Evolutionary conservation across 2,888 invertebrate genomes (phyloP), one percentile per base, ranked within the genome.

Genomic region (Drosophila helvetica): DNA sequence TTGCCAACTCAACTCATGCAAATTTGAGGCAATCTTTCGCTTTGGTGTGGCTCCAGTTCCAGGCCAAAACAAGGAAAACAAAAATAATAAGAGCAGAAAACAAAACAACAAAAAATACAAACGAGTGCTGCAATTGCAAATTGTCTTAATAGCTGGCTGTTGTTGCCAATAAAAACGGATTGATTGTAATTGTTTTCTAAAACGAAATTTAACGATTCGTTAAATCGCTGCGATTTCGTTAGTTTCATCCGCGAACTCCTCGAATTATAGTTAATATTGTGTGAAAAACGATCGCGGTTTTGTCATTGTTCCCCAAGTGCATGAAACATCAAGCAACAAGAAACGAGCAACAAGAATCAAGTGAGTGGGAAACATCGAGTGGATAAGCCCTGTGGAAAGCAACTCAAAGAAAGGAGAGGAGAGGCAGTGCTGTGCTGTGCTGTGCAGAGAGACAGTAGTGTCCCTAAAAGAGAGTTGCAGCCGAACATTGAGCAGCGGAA

Each of bases 201-300:
- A 72, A 51, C 66, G 38, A 75, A 75, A 72, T 59, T 62, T 65
- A 67, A 75, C 58, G 47, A 72, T n/a, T 61, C 62, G 75, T 60
- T 66, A 66, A 71, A 50, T 65, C 50, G 45, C 30, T 43, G 19
- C 15, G 15, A 38, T 38, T 38, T 38, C 33, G 33, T 15, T 38
- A 38, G 30, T 30, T 30, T 30, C 30, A 10, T 10, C 30, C 10
- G 30, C 10, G 30, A 1, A 30, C 30, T 30, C 30, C 10, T 10
- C 30, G 6, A 27, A 27, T 7, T 22, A 5, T 1, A 9, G 38
- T 38, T 38, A 38, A 38, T 38, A 38, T 38, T 38, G 38, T 38
- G 38, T 38, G 38, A 15, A 38, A 38, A n/a, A 38, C 38, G 38
- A 38, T 38, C 38, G 38, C 38, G 38, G 15, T n/a, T 38, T 38